Evolutionary conservation across 2,888 invertebrate species (phyloP).

Genomic region (Ischnus inquisitorius): DNA sequence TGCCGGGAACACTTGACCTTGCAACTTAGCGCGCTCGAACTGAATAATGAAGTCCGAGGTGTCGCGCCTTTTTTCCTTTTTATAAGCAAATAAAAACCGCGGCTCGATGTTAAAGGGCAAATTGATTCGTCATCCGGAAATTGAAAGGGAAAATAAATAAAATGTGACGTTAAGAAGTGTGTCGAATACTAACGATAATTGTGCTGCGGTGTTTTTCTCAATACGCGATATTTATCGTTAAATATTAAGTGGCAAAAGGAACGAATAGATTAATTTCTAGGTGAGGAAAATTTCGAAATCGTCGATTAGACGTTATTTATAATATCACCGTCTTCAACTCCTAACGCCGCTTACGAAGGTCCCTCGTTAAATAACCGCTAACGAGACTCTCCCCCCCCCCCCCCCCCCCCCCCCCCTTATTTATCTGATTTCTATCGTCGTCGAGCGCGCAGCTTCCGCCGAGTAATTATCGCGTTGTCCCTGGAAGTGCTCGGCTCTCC

Average conservation of each 20-base stretch:
- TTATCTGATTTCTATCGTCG: conserved; percentile 67
- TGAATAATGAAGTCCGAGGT: neutral
- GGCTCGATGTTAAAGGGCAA: conserved; percentile 4
- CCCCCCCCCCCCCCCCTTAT: conserved; percentile 50
- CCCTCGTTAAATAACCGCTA: conserved; percentile 63
- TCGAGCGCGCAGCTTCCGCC: conserved; percentile 57
- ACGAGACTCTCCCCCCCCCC: conserved; percentile 57
- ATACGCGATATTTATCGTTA: no score
- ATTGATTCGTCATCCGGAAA: neutral
- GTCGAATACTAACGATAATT: neutral
- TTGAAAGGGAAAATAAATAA: neutral
- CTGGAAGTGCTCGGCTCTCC: conserved; percentile 1
- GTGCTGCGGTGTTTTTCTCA: no score
- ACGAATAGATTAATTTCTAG: no score
- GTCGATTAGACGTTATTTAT: neutral
- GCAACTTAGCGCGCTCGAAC: neutral
- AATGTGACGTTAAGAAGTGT: neutral
- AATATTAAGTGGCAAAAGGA: no score
- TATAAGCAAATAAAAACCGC: neutral
- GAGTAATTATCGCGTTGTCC: conserved; percentile 62
- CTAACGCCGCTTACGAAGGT: conserved; percentile 28
- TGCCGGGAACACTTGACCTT: neutral
- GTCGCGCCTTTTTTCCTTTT: neutral
- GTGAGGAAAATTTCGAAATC: neutral
- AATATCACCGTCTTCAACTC: neutral